Base-by-base conservation (phyloP, 2,888 invertebrate species). In the Meganola albula region DNA sequence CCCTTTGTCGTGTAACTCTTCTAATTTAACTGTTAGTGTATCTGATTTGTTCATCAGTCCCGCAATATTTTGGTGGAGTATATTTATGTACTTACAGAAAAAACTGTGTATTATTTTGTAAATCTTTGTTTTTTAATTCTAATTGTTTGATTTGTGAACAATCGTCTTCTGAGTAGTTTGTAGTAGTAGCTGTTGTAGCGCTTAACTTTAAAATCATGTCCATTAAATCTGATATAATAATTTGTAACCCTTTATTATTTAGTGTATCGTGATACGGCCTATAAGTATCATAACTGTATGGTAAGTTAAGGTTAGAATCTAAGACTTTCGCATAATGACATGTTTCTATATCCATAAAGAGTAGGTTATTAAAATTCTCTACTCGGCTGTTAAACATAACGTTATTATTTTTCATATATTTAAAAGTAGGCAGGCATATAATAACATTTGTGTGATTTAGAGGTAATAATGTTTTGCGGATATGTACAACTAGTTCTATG, bases 401-500 rank as follows among this genome's bases (percentile, higher is more conserved):
- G 10, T 26, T 26, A 2, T 4, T 6, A 11, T 6, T 11, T 3
- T 1, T 7, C 2, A 23, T 9, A 23, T 11, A 16, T 18, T 31
- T 31, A 31, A 18, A 31, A 7, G 31, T 31, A 4, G 31, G 24
- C 20, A 31, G 10, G 2, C 24, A 12, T 4, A 25, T 25, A 18
- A 31, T 31, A 10, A 31, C 24, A n/a, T 31, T 31, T 3, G 31
- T 31, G 9, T 31, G 18, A 2, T 20, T 20, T 10, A 10, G 10
- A 8, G 6, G 4, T 6, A 7, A 10, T 30, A 30, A n/a, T 5
- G 11, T 10, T 9, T 9, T 1, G 16, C 25, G 8, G 1, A 31
- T 25, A 12, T 20, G 7, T 7, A 18, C 21, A 7, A 31, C 12
- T 1, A 30, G 3, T 4, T 23, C 24, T 5, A 3, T 8, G 11